Evolutionary conservation across 2,888 invertebrate species (phyloP), one percentile per base, ranked within the genome.

Genomic region (Trypoxylon attenuatum): DNA sequence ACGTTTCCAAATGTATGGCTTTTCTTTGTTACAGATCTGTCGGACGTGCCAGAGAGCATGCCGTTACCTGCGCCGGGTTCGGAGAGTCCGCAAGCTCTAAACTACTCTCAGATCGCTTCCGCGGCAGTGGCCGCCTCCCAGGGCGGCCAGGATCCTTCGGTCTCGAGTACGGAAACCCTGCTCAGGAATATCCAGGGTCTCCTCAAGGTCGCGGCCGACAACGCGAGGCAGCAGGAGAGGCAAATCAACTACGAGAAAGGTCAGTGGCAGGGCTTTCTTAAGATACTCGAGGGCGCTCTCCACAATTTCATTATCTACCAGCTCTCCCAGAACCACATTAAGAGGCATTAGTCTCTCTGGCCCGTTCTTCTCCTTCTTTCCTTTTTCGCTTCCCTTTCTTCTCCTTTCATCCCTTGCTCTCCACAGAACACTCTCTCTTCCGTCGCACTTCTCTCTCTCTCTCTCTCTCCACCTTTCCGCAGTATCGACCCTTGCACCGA

Each of bases 231-330:
- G 85, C 97, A 97, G 88, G 98, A 98, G 88, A 90, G 97, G 77
- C 97, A 98, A 89, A 94, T 96, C 88, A 96, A 94, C 90, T 95
- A 96, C 88, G 98, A 98, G 89, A 97, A 97, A 94, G 96, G 98
- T 98, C 90, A 88, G 89, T 87, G 85, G 84, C 86, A 83, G 83
- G 84, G 83, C 83, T 86, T 83, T 84, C 84, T 87, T 84, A 83
- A 85, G 84, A 83, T 84, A 81, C 83, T 85, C 79, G 84, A 85
- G 82, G 84, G 82, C 84, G 84, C 84, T 84, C 86, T 84, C 84
- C 86, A 84, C 86, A 85, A 86, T 86, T 87, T 86, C 80, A 85
- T 87, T 84, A 86, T 86, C 82, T 83, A 81, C 80, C 84, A 84
- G 75, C 81, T 85, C 76, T 85, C 85, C 72, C 86, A 84, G 77